Percentiles rank a stretch among this genome's conserved stretches.
Conservation (phyloP, 2,888 invertebrate species). For the Phlogophora meticulosa region DNA sequence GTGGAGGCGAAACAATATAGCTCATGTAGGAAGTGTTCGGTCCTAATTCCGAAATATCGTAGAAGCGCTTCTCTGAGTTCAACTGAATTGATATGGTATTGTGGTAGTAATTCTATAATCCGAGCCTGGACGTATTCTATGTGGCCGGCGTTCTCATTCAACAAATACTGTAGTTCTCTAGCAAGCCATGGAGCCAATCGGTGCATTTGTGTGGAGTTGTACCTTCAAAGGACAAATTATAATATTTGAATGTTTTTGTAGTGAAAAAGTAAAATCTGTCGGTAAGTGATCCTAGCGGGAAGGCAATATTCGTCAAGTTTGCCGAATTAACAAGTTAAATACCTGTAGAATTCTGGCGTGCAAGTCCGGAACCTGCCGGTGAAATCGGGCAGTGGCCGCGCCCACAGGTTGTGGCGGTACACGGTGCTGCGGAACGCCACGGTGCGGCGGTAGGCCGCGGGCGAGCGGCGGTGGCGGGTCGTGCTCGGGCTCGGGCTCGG, state of each 20-base stretch:
- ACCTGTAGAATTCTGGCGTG: slow-evolving; percentile 95
- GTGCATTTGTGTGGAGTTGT: slow-evolving; percentile 95
- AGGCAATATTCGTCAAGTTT: neutral
- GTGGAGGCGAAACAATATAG: slow-evolving; percentile 96
- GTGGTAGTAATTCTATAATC: slow-evolving; percentile 93
- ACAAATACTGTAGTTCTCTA: slow-evolving; percentile 95
- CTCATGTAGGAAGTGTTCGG: slow-evolving; percentile 97
- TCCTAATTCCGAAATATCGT: slow-evolving; percentile 93
- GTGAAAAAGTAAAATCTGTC: neutral
- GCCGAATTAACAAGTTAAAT: neutral
- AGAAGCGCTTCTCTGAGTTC: slow-evolving; percentile 94
- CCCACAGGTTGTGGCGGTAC: slow-evolving; percentile 95
- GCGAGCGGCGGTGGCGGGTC: slow-evolving; percentile 78
- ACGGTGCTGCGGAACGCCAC: slow-evolving; percentile 93
- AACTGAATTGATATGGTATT: slow-evolving; percentile 92
- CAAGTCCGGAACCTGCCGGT: slow-evolving; percentile 94
- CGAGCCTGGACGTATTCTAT: slow-evolving; percentile 93
- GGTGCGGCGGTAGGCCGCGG: slow-evolving; percentile 91
- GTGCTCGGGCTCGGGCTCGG: too few species aligned
- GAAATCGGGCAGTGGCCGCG: slow-evolving; percentile 93
- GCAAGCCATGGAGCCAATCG: slow-evolving; percentile 97
- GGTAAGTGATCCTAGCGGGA: neutral
- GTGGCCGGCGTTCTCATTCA: slow-evolving; percentile 92
- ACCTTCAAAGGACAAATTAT: slow-evolving; percentile 84
- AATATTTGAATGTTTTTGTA: slow-evolving; percentile 21